Conservation (phyloP, 2,888 invertebrate genomes). For the Caenorhabditis sulstoni region DNA sequence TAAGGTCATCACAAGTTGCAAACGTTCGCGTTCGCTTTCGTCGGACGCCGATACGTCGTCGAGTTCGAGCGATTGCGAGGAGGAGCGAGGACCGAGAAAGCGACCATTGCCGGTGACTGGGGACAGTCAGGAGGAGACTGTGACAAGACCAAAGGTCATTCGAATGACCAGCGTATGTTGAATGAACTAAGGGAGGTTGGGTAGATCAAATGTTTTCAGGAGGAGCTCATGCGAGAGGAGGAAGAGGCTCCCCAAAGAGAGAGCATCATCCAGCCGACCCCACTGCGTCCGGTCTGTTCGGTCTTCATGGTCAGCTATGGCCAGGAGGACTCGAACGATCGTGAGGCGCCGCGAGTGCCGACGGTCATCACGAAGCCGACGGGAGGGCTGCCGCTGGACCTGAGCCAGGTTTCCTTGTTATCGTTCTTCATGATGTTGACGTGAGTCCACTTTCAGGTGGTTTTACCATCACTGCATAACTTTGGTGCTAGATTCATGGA, state of each 20-base stretch:
- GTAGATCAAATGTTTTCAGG: background rate
- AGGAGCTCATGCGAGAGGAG: background rate
- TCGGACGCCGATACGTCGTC: background rate
- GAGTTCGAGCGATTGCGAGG: constrained; percentile 2
- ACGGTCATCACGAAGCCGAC: background rate
- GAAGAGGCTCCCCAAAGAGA: background rate
- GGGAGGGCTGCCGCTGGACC: background rate
- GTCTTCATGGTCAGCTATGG: constrained; percentile 20
- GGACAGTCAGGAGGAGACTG: background rate
- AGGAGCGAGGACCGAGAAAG: background rate
- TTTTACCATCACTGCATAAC: background rate
- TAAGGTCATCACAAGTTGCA: constrained; percentile 6
- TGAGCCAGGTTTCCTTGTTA: background rate
- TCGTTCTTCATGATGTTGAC: background rate
- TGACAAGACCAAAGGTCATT: background rate
- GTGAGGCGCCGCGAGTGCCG: background rate
- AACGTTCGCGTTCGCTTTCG: background rate
- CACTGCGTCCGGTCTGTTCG: constrained; percentile 25
- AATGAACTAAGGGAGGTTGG: background rate
- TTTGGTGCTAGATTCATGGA: background rate
- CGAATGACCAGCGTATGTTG: background rate
- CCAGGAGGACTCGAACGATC: constrained; percentile 10
- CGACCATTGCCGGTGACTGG: background rate
- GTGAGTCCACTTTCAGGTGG: background rate
- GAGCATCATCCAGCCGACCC: constrained; percentile 1